A percentile compares a stretch with the other conserved stretches of the same genome.
These are phyloP conservation scores for Erethizon dorsatum DNA, from an alignment of 2,797 vertebrate genomes.

Conservation along the genomic window DNA sequence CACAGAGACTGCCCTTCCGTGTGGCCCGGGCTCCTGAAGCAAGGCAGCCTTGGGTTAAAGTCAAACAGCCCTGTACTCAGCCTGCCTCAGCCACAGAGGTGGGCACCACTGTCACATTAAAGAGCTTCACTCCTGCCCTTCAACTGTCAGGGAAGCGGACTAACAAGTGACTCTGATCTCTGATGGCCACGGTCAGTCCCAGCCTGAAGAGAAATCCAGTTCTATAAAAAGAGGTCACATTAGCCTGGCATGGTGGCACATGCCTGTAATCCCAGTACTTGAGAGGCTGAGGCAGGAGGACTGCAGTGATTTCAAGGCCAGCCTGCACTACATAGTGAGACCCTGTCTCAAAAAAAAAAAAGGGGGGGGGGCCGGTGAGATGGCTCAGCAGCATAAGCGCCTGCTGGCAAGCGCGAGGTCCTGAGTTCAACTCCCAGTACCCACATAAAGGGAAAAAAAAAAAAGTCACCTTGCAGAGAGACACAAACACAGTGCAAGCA, in stretches of 20 bases:
- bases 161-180: neutral
- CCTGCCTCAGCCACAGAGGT: neutral
- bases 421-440: too few relatives aligned
- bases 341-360: neutral
- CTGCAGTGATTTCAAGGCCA: neutral
- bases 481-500: neutral
- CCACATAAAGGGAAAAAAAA: too few relatives aligned
- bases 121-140: neutral
- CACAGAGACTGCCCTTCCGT: neutral
- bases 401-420: too few relatives aligned
- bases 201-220: neutral
- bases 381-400: too few relatives aligned
- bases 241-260: neutral
- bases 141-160: neutral
- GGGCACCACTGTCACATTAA: neutral
- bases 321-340: neutral
- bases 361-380: too few relatives aligned
- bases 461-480: neutral
- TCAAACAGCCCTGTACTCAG: neutral
- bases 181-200: neutral
- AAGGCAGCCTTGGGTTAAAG: neutral
- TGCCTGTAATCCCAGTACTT: neutral
- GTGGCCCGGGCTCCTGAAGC: neutral
- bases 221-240: neutral
- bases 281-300: neutral